These are phyloP conservation scores for Scolanthus callimorphus DNA, from an alignment of 92 coral and sea anemone genomes.

Conservation along the genomic window DNA sequence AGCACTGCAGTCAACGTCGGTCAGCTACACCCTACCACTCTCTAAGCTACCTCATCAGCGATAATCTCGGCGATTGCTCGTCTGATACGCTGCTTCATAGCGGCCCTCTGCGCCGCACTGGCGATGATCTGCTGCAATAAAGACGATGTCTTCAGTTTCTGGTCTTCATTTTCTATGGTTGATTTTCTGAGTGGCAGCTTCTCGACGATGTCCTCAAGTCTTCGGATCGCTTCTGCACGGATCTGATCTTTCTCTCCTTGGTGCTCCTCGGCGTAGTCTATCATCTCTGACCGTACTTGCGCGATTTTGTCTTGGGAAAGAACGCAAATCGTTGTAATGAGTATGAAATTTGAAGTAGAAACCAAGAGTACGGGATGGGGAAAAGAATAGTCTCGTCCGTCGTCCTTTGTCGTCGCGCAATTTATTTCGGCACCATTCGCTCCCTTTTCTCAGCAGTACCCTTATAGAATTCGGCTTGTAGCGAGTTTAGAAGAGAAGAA, in stretches of 20 bases:
- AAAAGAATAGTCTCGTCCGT: too few relatives aligned
- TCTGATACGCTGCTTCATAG: conserved; percentile 64
- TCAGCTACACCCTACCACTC: too few relatives aligned
- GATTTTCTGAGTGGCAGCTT: conserved; percentile 76
- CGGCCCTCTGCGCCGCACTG: conserved; percentile 57
- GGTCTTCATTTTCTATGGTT: conserved; percentile 60
- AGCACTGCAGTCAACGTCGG: too few relatives aligned
- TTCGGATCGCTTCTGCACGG: conserved; percentile 67
- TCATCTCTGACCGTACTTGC: conserved; percentile 72
- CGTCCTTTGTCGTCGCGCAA: too few relatives aligned
- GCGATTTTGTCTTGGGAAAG: conserved; percentile 58
- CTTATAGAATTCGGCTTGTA: too few relatives aligned
- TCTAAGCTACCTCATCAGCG: conserved; percentile 84
- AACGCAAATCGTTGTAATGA: too few relatives aligned
- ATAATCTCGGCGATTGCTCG: conserved; percentile 87
- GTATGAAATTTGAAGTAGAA: too few relatives aligned
- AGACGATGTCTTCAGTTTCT: conserved; percentile 66
- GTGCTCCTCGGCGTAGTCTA: conserved; percentile 62
- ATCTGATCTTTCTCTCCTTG: conserved; percentile 67
- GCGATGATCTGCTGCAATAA: conserved; percentile 58
- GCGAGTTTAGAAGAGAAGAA: too few relatives aligned
- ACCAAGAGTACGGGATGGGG: too few relatives aligned
- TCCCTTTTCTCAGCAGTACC: too few relatives aligned
- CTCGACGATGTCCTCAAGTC: conserved; percentile 80
- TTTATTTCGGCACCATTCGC: too few relatives aligned